Base-by-base conservation (phyloP, 2,113 vertebrate genomes). In the Anthoscopus minutus region DNA sequence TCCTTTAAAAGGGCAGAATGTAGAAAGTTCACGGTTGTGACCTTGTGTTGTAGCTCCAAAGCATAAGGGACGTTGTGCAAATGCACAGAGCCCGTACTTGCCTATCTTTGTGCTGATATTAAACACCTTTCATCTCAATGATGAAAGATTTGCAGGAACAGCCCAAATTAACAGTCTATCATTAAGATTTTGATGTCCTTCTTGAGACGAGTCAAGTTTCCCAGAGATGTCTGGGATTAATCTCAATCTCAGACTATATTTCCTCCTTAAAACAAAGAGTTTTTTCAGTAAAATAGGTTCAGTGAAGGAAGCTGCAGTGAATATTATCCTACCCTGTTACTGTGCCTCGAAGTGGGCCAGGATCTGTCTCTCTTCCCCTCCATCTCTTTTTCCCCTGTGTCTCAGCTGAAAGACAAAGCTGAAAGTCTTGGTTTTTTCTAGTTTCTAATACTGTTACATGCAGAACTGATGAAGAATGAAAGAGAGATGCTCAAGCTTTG, bases 301-400 rank as follows among this genome's bases (percentile, higher is more conserved):
- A 18, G 38, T 33, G 38, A 35, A 21, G 6, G 33, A 85, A 67
- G 33, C 50, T 69, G 56, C 62, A 47, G 53, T 44, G 15, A 44
- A 3, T 70, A 42, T 65, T 57, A 40, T 72, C 16, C 42, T 18
- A 12, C 9, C 28, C 17, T 38, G 4, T 33, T 47, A 1, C 12
- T 33, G 28, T 74, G 35, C 24, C 38, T 70, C 17, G 8, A 17
- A 23, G 16, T 3, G 5, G 28, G 6, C 50, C 1, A 8, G 10
- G 37, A 53, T 57, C 35, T 53, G 10, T 64, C 23, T 53, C 10
- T 86, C 33, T 77, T 12, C 5, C 4, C 5, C 11, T 17, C 23
- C 7, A 4, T 7, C 9, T 8, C 0, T 54, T 61, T 57, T 31
- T 4, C 2, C 3, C 9, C 8, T 61, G n/a, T n/a, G 6, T 27